phyloP scores from a whole-genome alignment of 1,140 invertebrate genomes.

The Notospermus geniculatus region DNA sequence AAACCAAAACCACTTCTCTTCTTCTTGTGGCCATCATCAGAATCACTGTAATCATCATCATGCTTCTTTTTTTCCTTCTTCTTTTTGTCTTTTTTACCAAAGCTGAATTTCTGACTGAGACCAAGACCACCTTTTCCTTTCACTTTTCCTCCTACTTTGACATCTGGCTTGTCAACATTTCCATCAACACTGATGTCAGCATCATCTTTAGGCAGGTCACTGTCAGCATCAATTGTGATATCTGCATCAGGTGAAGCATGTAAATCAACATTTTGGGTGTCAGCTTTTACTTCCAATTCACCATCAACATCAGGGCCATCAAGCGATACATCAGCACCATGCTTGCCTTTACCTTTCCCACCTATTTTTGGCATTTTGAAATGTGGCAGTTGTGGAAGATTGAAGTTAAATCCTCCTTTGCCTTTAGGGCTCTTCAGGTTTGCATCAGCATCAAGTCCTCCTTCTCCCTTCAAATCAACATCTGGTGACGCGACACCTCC shows the following conservation, averaged over 20 bases:
- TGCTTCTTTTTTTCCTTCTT: too few relatives aligned
- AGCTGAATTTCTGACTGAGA: too few relatives aligned
- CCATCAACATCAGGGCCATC: too few relatives aligned
- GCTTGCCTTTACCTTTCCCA: conserved; percentile 1
- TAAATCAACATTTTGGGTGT: neutral
- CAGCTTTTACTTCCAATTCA: neutral
- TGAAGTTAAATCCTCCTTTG: conserved; percentile 7
- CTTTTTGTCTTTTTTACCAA: too few relatives aligned
- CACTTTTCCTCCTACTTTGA: neutral
- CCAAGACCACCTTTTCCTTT: too few relatives aligned
- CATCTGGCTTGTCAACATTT: neutral
- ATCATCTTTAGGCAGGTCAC: neutral
- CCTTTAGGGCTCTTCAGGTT: neutral
- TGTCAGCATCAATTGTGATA: neutral
- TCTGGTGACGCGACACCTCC: too few relatives aligned
- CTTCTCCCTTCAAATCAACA: too few relatives aligned
- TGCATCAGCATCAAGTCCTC: too few relatives aligned
- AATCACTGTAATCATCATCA: too few relatives aligned
- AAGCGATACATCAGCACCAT: neutral
- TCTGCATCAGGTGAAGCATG: too few relatives aligned
- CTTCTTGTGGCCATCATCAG: too few relatives aligned
- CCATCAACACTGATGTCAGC: neutral
- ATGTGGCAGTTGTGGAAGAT: neutral
- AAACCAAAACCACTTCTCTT: conserved; percentile 1
- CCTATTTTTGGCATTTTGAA: neutral